phyloP scores from a whole-genome alignment of 1,140 invertebrate species.

The Sycobia sp. region DNA sequence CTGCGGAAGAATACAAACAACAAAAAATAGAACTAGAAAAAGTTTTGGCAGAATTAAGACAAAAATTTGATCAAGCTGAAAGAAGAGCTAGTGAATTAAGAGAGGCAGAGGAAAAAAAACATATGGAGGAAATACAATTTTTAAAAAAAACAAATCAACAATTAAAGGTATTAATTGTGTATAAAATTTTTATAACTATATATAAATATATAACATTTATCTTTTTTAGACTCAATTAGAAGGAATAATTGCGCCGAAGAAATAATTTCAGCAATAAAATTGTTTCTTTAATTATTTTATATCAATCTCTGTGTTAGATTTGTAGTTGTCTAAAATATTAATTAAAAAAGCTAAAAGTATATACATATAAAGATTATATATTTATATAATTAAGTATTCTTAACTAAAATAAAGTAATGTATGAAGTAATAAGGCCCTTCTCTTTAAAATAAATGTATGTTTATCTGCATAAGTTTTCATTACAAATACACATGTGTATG shows the following conservation, averaged over 20 bases:
- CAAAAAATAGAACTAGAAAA: slow-evolving; percentile 79
- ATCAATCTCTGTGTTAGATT: neutral
- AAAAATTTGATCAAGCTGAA: slow-evolving; percentile 84
- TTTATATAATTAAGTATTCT: too few relatives aligned
- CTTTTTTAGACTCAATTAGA: slow-evolving; percentile 84
- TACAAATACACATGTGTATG: slow-evolving; percentile 47
- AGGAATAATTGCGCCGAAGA: slow-evolving; percentile 90
- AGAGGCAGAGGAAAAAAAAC: slow-evolving; percentile 87
- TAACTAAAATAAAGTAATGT: slow-evolving; percentile 23
- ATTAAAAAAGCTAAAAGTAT: too few relatives aligned
- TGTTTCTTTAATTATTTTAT: too few relatives aligned
- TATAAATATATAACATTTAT: slow-evolving; percentile 36
- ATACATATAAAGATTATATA: too few relatives aligned
- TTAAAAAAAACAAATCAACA: slow-evolving; percentile 93
- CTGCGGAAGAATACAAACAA: slow-evolving; percentile 67
- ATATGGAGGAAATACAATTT: slow-evolving; percentile 88
- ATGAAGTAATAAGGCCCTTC: slow-evolving; percentile 28
- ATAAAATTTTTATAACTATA: slow-evolving; percentile 25
- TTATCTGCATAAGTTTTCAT: slow-evolving; percentile 44
- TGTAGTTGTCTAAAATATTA: too few relatives aligned
- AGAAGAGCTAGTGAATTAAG: slow-evolving; percentile 81
- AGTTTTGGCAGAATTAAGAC: slow-evolving; percentile 79
- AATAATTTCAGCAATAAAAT: slow-evolving; percentile 63
- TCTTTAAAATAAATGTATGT: slow-evolving; percentile 45
- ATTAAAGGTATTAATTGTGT: slow-evolving; percentile 72